A percentile compares a stretch with the other conserved stretches of the same genome.
Evolutionary conservation across 2,888 invertebrate species (phyloP).

Genomic region (Gnatocerus cornutus): DNA sequence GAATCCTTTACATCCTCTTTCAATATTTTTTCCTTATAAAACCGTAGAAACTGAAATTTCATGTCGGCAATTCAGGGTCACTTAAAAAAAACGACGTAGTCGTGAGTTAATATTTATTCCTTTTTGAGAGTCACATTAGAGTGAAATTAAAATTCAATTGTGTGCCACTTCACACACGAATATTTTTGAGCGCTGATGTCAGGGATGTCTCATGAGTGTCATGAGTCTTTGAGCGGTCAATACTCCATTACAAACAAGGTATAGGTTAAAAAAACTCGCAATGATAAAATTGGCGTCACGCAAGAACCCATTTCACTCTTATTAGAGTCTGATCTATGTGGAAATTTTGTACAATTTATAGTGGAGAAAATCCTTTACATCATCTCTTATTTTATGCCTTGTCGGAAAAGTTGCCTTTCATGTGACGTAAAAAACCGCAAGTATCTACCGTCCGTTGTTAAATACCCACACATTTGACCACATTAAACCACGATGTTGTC

Average conservation of each 20-base stretch:
- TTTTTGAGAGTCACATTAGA: slow-evolving; percentile 8
- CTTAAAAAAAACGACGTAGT: neutral
- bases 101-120: neutral
- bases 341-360: neutral
- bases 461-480: slow-evolving; percentile 29
- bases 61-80: neutral
- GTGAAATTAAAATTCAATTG: slow-evolving; percentile 6
- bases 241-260: neutral
- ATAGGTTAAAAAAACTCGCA: neutral
- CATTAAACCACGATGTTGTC: slow-evolving; percentile 7
- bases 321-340: too few relatives aligned
- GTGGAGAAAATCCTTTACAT: slow-evolving; percentile 1
- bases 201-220: neutral
- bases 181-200: slow-evolving; percentile 6
- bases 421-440: slow-evolving; percentile 31
- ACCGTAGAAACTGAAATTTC: too few relatives aligned
- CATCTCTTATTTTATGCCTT: slow-evolving; percentile 35
- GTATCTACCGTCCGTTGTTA: slow-evolving; percentile 23
- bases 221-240: neutral
- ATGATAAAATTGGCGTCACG: neutral
- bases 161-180: slow-evolving; percentile 2
- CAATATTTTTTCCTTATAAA: too few relatives aligned
- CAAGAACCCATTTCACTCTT: too few relatives aligned
- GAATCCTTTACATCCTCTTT: too few relatives aligned
- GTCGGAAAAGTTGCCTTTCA: slow-evolving; percentile 38